Evolutionary conservation across 1,140 invertebrate species (phyloP).

Genomic region (Elysia chlorotica): DNA sequence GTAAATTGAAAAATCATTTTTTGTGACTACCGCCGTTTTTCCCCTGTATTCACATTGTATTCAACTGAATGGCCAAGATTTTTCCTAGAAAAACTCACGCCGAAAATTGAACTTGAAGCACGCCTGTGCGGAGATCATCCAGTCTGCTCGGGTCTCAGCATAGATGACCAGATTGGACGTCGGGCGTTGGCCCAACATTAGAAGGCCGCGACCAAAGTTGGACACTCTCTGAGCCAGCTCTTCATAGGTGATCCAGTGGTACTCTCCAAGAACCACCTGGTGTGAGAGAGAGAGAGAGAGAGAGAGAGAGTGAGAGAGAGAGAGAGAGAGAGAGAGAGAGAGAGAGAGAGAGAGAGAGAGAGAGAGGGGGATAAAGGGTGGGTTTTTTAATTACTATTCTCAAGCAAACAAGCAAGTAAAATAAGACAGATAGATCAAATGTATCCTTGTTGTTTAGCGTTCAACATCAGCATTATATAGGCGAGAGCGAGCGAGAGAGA

Average conservation of each 20-base stretch:
- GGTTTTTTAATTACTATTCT: too few species aligned
- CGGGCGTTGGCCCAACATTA: conserved; percentile 66
- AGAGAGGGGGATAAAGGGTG: neutral
- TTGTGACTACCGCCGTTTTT: too few species aligned
- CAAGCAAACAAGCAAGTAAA: too few species aligned
- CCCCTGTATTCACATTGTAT: too few species aligned
- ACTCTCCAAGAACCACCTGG: conserved; percentile 68
- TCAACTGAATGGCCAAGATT: too few species aligned
- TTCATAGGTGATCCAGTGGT: conserved; percentile 85
- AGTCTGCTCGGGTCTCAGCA: conserved; percentile 91
- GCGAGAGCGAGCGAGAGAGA: too few species aligned
- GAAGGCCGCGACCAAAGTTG: conserved; percentile 71
- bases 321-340: neutral
- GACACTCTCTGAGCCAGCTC: conserved; percentile 78
- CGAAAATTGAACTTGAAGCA: conserved; percentile 18
- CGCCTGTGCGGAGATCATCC: conserved; percentile 13
- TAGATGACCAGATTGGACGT: conserved; percentile 87
- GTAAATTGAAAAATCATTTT: too few species aligned
- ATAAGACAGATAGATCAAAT: too few species aligned
- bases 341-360: conserved; percentile 12
- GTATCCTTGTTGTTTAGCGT: too few species aligned
- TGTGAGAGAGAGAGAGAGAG: conserved; percentile 27
- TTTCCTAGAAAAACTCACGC: neutral
- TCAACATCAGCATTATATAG: too few species aligned
- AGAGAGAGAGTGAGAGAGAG: neutral